Evolutionary conservation across 2,797 vertebrate genomes (phyloP).

Genomic region (Anniella stebbinsi): DNA sequence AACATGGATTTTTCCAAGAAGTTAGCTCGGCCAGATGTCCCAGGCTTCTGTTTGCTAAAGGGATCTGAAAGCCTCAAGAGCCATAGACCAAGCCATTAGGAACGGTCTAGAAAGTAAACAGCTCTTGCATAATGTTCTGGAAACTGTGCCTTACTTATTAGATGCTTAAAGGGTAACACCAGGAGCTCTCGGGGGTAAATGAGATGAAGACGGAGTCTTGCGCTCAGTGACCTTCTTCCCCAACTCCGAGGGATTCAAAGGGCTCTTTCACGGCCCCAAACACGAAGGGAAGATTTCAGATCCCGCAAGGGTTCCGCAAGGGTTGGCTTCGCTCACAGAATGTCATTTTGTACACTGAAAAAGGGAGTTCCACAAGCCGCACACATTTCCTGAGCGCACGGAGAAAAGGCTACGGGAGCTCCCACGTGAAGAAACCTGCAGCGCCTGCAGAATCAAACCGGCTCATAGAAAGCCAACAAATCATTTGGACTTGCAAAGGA

Average conservation of each 20-base stretch:
- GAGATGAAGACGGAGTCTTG: background rate
- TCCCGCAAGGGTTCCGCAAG: background rate
- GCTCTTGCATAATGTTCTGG: constrained; percentile 57
- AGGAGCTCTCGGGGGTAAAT: constrained; percentile 43
- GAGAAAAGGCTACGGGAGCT: background rate
- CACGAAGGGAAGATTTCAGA: background rate
- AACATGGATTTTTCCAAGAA: constrained; percentile 52
- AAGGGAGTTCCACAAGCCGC: no score
- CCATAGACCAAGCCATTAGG: constrained; percentile 57
- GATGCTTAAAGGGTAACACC: constrained; percentile 31
- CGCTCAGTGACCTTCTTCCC: background rate
- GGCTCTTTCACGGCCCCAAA: background rate
- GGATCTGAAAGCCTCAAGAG: constrained; percentile 31
- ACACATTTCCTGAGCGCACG: background rate
- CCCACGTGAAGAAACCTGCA: background rate
- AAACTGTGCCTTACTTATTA: constrained; percentile 66
- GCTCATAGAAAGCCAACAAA: background rate
- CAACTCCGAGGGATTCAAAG: constrained; percentile 4
- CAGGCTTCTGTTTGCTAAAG: constrained; percentile 64
- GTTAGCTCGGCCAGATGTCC: constrained; percentile 42
- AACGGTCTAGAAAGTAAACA: constrained; percentile 58
- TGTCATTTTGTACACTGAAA: background rate
- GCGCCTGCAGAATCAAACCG: rapidly evolving
- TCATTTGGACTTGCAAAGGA: background rate
- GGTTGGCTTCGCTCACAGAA: background rate